Conservation (phyloP, 2,888 invertebrate species). For the Netelia virgata region DNA sequence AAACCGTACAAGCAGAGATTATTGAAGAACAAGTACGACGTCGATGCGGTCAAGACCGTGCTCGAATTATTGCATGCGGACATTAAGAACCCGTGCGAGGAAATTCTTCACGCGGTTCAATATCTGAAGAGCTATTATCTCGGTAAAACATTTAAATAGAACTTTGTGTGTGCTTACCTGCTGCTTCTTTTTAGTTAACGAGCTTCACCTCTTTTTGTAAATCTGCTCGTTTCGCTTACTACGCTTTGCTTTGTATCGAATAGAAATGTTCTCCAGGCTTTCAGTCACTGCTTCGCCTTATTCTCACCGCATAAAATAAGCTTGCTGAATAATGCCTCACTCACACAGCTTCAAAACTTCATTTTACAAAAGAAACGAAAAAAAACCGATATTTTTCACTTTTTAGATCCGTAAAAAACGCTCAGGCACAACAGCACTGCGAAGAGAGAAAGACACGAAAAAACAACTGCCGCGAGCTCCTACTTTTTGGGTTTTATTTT, state of each 20-base stretch:
- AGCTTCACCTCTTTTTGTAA: conserved; percentile 33
- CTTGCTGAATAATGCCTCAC: conserved; percentile 8
- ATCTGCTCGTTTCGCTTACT: conserved; percentile 42
- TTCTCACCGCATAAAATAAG: conserved; percentile 5
- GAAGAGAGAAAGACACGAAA: conserved; percentile 30
- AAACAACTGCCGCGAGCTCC: conserved; percentile 27
- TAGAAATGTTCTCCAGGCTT: conserved; percentile 46
- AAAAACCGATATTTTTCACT: conserved; percentile 36
- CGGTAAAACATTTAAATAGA: conserved; percentile 81
- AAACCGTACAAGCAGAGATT: conserved; percentile 80
- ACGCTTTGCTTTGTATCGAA: conserved; percentile 34
- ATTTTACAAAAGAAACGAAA: neutral
- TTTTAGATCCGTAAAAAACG: conserved; percentile 68
- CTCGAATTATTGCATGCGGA: conserved; percentile 78
- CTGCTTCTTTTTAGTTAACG: conserved; percentile 56
- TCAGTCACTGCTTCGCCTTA: conserved; percentile 45
- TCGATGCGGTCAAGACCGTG: conserved; percentile 80
- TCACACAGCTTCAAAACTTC: neutral
- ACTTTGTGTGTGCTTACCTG: conserved; percentile 57
- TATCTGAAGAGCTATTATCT: conserved; percentile 83
- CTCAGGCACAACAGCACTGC: conserved; percentile 26
- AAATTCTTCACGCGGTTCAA: conserved; percentile 82
- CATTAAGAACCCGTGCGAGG: conserved; percentile 82
- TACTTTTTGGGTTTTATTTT: conserved; percentile 41
- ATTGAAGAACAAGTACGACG: conserved; percentile 80